Conservation (phyloP, 2,888 invertebrate species). For the Steinernema carpocapsae region DNA sequence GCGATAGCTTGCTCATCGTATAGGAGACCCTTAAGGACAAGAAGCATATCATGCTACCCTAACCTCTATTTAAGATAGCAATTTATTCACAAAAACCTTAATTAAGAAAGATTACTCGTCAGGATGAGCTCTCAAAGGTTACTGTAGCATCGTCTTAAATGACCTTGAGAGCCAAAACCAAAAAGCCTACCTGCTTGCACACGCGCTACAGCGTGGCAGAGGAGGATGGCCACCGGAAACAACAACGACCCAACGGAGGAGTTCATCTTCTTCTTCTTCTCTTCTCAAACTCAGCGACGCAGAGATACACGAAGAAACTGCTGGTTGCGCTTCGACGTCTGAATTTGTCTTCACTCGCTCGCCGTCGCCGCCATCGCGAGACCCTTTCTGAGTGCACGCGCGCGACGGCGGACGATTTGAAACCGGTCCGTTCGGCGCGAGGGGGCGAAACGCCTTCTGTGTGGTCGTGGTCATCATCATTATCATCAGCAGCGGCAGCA, state of each 20-base stretch:
- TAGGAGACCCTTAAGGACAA: no score
- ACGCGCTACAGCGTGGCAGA: not conserved
- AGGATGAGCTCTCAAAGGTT: no score
- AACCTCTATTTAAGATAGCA: no score
- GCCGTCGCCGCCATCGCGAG: constrained; percentile 14
- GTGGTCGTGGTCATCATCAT: constrained; percentile 31
- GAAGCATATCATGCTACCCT: no score
- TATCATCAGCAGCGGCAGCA: not conserved
- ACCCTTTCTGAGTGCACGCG: constrained; percentile 30
- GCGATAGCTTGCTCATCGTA: no score
- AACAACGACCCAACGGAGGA: not conserved
- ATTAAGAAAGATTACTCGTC: no score
- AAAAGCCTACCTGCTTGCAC: constrained; percentile 11
- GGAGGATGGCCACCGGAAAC: not conserved
- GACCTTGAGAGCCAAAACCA: no score
- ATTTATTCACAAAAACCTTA: no score
- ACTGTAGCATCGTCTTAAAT: no score
- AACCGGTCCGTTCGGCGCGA: constrained; percentile 35
- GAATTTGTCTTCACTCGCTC: constrained; percentile 33
- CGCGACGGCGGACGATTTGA: not conserved
- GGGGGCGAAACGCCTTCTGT: constrained; percentile 27
- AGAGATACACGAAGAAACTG: constrained; percentile 21
- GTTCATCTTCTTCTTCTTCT: constrained; percentile 4
- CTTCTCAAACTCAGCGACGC: not conserved
- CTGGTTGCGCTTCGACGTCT: constrained; percentile 27